Evolutionary conservation across 2,113 vertebrate genomes (phyloP).

Genomic region (Brachypteracias leptosomus): DNA sequence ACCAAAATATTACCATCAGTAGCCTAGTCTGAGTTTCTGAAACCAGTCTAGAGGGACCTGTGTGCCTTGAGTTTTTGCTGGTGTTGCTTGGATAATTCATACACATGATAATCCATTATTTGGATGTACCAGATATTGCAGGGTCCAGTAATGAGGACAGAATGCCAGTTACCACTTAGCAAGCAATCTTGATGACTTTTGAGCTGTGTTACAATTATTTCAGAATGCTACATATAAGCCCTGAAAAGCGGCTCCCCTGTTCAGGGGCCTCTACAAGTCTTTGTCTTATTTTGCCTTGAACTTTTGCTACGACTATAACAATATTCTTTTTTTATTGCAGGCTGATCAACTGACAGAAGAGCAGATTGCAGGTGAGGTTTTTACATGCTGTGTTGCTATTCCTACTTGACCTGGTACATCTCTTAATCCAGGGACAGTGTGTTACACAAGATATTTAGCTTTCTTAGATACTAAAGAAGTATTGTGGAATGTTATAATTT

Average conservation of each 20-base stretch:
- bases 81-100: neutral
- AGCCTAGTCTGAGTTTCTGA: neutral
- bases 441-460: constrained; percentile 39
- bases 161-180: neutral
- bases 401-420: neutral
- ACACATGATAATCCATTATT: neutral
- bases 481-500: neutral
- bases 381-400: neutral
- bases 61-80: neutral
- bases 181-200: neutral
- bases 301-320: neutral
- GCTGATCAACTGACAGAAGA: constrained; percentile 99
- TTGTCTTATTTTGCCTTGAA: neutral
- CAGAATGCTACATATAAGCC: neutral
- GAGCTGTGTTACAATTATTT: neutral
- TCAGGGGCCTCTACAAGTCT: neutral
- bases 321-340: constrained; percentile 73
- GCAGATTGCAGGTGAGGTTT: constrained; percentile 96
- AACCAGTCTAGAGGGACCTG: neutral
- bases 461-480: neutral
- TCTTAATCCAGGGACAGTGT: constrained; percentile 19
- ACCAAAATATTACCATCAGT: neutral
- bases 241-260: neutral
- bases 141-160: neutral
- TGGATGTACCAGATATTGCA: neutral